Evolutionary conservation across 2,113 vertebrate genomes (phyloP).

Genomic region (Alaudala cheleensis): DNA sequence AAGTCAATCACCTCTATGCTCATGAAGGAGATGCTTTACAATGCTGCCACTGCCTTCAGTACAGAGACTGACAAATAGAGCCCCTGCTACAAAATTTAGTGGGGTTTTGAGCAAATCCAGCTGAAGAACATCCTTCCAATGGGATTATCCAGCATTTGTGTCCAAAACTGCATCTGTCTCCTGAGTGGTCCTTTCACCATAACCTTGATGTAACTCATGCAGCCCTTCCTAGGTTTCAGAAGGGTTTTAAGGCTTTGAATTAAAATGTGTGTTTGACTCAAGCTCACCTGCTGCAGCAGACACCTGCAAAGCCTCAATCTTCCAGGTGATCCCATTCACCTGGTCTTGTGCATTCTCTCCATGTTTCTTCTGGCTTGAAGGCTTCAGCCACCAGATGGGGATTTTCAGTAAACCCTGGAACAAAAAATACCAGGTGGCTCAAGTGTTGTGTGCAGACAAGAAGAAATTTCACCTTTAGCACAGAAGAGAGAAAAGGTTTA

Average conservation of each 20-base stretch:
- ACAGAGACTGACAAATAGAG: background rate
- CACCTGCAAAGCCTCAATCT: slow-evolving; percentile 35
- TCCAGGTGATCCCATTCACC: slow-evolving; percentile 40
- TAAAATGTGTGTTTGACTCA: background rate
- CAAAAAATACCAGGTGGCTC: background rate
- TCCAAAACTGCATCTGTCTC: background rate
- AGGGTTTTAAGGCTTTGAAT: background rate
- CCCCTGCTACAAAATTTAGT: background rate
- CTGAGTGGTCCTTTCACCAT: background rate
- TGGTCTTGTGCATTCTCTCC: background rate
- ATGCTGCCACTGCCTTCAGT: background rate
- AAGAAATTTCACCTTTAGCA: background rate
- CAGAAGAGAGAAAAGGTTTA: background rate
- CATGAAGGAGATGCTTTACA: background rate
- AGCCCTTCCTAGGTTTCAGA: background rate
- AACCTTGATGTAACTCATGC: background rate
- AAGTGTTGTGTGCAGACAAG: background rate
- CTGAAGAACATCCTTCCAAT: background rate
- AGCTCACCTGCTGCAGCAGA: slow-evolving; percentile 60
- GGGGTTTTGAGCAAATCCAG: background rate
- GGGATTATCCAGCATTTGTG: background rate
- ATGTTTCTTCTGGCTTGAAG: background rate
- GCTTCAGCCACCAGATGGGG: slow-evolving; percentile 80
- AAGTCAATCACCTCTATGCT: background rate
- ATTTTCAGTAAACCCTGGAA: slow-evolving; percentile 88